These are phyloP conservation scores for Xiphophorus hellerii DNA, from an alignment of 2,113 vertebrate genomes.

Conservation along the genomic window DNA sequence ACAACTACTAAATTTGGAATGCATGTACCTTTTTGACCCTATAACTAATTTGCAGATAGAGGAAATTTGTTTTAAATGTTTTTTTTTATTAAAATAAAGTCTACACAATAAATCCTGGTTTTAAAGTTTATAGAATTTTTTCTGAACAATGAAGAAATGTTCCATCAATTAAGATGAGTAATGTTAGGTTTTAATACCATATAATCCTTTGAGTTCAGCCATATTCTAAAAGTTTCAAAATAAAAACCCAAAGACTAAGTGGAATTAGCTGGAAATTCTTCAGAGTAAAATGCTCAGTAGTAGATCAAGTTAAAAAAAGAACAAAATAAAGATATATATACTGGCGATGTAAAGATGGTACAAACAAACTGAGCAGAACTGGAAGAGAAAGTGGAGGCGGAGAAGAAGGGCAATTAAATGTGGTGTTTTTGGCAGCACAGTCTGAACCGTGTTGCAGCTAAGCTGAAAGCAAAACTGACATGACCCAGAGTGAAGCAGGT, in stretches of 20 bases:
- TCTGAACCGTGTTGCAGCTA: slow-evolving; percentile 73
- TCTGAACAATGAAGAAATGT: too few species aligned
- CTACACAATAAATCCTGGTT: too few species aligned
- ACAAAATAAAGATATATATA: too few species aligned
- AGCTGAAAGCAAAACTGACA: slow-evolving; percentile 78
- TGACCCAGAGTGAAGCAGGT: slow-evolving; percentile 81
- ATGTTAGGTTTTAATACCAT: too few species aligned
- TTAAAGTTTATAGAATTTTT: too few species aligned
- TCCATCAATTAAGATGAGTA: too few species aligned
- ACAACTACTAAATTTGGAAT: too few species aligned
- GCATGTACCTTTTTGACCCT: too few species aligned
- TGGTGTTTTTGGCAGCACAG: slow-evolving; percentile 63
- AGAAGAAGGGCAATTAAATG: slow-evolving; percentile 32
- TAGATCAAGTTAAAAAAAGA: not conserved
- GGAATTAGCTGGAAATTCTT: not conserved
- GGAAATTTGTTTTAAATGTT: too few species aligned
- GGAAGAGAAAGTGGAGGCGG: slow-evolving; percentile 2
- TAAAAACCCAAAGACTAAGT: not conserved
- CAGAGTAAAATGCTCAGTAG: not conserved
- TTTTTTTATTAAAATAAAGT: too few species aligned
- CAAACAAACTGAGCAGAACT: not conserved
- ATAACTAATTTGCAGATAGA: too few species aligned
- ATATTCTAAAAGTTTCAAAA: not conserved
- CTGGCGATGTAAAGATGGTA: not conserved
- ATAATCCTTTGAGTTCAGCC: not conserved